A percentile compares a stretch with the other conserved stretches of the same genome.
Evolutionary conservation across 2,888 invertebrate species (phyloP).

Genomic region (Lucinisca nassula): DNA sequence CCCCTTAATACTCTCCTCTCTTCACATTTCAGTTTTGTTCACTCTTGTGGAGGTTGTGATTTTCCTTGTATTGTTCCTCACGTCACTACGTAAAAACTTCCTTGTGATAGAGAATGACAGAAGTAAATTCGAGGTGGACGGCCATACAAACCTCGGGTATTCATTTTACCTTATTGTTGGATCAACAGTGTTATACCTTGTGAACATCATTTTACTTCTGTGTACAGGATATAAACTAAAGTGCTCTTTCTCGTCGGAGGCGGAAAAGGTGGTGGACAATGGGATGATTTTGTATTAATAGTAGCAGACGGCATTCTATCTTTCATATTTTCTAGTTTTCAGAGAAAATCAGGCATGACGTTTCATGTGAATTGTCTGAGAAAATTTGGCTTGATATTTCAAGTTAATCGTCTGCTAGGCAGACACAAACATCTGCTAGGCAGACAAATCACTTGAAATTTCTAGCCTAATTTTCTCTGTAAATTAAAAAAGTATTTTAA

Average conservation of each 20-base stretch:
- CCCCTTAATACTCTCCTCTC: too few species aligned
- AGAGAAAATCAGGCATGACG: too few species aligned
- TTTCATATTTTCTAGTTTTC: too few species aligned
- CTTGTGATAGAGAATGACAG: constrained; percentile 93
- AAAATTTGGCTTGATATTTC: too few species aligned
- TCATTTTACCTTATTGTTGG: constrained; percentile 96
- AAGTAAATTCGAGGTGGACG: constrained; percentile 93
- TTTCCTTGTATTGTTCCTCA: constrained; percentile 95
- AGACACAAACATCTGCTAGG: too few species aligned
- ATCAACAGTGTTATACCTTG: constrained; percentile 91
- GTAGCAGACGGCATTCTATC: too few species aligned
- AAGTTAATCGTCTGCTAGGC: too few species aligned
- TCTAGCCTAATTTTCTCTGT: too few species aligned
- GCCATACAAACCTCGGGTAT: constrained; percentile 94
- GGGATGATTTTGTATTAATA: constrained; percentile 91
- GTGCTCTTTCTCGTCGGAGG: constrained; percentile 91
- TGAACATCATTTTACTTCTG: constrained; percentile 93
- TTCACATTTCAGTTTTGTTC: constrained; percentile 91
- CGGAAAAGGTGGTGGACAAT: constrained; percentile 89
- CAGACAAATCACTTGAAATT: too few species aligned
- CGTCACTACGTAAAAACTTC: constrained; percentile 94
- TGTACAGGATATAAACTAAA: constrained; percentile 92
- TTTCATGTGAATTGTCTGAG: too few species aligned
- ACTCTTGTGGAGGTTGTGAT: constrained; percentile 93
- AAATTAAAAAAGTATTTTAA: too few species aligned